These are phyloP conservation scores for Lordiphosa collinella DNA, from an alignment of 1,140 invertebrate species.

Conservation along the genomic window DNA sequence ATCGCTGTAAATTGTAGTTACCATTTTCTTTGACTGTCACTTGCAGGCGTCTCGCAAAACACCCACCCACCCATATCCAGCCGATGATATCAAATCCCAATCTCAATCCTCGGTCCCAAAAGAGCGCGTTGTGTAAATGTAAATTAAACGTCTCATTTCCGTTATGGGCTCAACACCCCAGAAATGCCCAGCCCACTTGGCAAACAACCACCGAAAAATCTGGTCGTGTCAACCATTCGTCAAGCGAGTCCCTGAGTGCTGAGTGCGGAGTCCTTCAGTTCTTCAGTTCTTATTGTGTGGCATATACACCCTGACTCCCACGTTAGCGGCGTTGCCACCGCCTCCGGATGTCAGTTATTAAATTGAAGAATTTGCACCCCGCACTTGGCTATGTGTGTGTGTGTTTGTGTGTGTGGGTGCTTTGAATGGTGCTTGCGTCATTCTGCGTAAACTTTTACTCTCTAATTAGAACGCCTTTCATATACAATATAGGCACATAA, in stretches of 20 bases:
- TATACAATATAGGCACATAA: constrained; percentile 32
- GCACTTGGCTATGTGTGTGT: constrained; percentile 29
- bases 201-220: constrained; percentile 50
- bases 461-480: constrained; percentile 74
- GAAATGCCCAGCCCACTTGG: constrained; percentile 9
- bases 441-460: constrained; percentile 69
- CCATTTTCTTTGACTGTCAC: constrained; percentile 55
- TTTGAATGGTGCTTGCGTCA: constrained; percentile 45
- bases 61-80: constrained; percentile 4
- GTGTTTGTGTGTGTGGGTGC: constrained; percentile 32
- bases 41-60: constrained; percentile 34
- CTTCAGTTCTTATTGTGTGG: constrained; percentile 18
- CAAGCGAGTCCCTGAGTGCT: constrained; percentile 21
- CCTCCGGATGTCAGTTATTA: constrained; percentile 71
- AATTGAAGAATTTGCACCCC: constrained; percentile 73
- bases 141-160: constrained; percentile 76
- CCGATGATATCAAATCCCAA: constrained; percentile 35
- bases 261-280: constrained; percentile 32
- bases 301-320: constrained; percentile 6
- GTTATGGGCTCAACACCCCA: constrained; percentile 44
- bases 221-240: constrained; percentile 68
- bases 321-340: constrained; percentile 34
- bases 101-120: constrained; percentile 7
- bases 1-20: constrained; percentile 38
- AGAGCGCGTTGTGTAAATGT: constrained; percentile 67